Evolutionary conservation across 1,140 invertebrate genomes (phyloP), one percentile per base, ranked within the genome.

Genomic region (Formica selysi): DNA sequence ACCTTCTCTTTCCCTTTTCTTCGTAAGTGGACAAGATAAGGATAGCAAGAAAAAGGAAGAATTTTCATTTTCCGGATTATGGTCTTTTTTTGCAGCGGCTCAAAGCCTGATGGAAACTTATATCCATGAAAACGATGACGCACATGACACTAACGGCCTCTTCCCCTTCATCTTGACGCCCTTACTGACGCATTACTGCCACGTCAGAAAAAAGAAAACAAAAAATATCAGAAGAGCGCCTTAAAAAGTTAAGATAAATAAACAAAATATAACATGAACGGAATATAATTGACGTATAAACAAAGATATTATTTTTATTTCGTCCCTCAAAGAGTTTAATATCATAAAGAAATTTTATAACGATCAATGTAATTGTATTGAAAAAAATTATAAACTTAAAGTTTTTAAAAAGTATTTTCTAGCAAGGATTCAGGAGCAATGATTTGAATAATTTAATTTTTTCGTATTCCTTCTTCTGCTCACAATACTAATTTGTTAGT

Each of bases 91-190:
- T 70, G n/a, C 36, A 70, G 22, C 38, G 68, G 8, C 67, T 74
- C 44, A 59, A 38, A 67, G 41, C 32, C 61, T 32, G 62, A 78
- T 85, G 64, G 62, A 76, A 85, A 78, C 81, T 85, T 78, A 74
- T 85, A 85, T 78, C 73, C 61, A 44, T 44, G 22, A 76, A 76
- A 73, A 65, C 73, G 70, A 79, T 57, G 87, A 84, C 85, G 85
- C 89, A 89, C 85, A 86, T 90, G 89, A 86, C 78, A 67, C 84
- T 89, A 90, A 90, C 89, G 79, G 89, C 80, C 79, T 87, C 64
- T 76, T 76, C 51, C 73, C 71, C 87, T 73, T 78, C 73, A 71
- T 81, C 74, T 87, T 74, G 29, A 68, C 76, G 54, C 76, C 44
- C 22, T 78, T n/a, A n/a, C n/a, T n/a, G n/a, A 80, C 76, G 59